Base-by-base conservation (phyloP, 2,888 invertebrate genomes). In the Lordiphosa andalusiaca region DNA sequence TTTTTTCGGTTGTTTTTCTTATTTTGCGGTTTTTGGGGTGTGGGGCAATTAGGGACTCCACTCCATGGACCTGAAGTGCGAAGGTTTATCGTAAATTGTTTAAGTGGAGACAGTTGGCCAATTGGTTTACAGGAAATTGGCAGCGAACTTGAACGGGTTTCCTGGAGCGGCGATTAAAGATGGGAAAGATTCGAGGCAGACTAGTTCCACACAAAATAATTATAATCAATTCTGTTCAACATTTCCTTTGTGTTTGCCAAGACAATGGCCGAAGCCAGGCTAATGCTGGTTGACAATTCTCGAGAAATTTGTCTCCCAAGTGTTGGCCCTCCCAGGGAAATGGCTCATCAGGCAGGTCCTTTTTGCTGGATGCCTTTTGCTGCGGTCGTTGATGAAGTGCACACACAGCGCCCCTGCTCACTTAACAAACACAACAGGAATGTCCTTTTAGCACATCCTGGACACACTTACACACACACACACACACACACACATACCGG, bases 311-410 rank as follows among this genome's bases (percentile, higher is more conserved):
- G 25, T 30, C 9, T 30, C 30, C 30, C 6, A 25, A 6, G 25
- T 30, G 30, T 7, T 30, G 9, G 30, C 6, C 7, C 25, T 7
- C 25, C 25, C 25, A 7, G 23, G 23, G 23, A 5, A 23, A 23
- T 6, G 23, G 5, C 23, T 25, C 7, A 25, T 7, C 2, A 3
- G 9, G 30, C 2, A 3, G 9, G 30, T 30, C 9, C 30, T 30
- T 30, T 30, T 30, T 30, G 23, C 23, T 23, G 23, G 23, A 23
- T 36, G 49, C 56, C 62, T 55, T 65, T 62, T 65, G 71, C 74
- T 77, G 71, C 53, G 83, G 64, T 77, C 75, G 83, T 80, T 78
- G 78, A 84, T 84, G 78, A 84, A 84, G 78, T 82, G 82, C 69
- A 66, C 54, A 76, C 55, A 77, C 61, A 68, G 37, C 39, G 13